Conservation (phyloP, 2,113 vertebrate species). For the Colius striatus region DNA sequence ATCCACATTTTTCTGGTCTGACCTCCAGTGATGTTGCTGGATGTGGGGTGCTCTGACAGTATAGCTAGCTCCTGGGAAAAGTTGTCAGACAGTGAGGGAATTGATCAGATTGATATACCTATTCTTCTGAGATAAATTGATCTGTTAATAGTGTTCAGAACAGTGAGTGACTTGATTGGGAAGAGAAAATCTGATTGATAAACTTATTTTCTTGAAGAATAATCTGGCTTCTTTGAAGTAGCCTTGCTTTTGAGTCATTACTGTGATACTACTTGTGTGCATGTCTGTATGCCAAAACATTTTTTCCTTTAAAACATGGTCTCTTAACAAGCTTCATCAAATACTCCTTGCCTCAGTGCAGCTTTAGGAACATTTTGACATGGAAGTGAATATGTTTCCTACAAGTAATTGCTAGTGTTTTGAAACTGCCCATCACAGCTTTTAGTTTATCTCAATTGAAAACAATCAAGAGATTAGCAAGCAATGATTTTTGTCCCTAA, state of each 20-base stretch:
- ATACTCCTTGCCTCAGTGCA: not conserved
- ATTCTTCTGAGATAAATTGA: not conserved
- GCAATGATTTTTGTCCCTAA: constrained; percentile 35
- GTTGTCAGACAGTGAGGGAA: not conserved
- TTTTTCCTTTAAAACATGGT: not conserved
- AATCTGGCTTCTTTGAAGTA: not conserved
- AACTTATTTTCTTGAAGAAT: not conserved
- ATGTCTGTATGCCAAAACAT: not conserved
- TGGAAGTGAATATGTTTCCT: not conserved
- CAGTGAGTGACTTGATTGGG: not conserved
- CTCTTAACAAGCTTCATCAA: not conserved
- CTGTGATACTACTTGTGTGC: fast-evolving
- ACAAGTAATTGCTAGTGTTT: not conserved
- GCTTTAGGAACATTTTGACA: not conserved
- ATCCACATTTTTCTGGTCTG: not conserved
- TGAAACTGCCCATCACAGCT: not conserved
- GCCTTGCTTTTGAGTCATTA: not conserved
- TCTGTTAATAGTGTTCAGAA: not conserved
- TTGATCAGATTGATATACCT: not conserved
- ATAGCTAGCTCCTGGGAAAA: not conserved
- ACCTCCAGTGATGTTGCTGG: not conserved
- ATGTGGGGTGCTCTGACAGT: not conserved
- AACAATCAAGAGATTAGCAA: constrained; percentile 35
- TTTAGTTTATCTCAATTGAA: constrained; percentile 18
- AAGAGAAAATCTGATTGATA: not conserved